Evolutionary conservation across 2,113 vertebrate species (phyloP).

Genomic region (Erpornis zantholeuca): DNA sequence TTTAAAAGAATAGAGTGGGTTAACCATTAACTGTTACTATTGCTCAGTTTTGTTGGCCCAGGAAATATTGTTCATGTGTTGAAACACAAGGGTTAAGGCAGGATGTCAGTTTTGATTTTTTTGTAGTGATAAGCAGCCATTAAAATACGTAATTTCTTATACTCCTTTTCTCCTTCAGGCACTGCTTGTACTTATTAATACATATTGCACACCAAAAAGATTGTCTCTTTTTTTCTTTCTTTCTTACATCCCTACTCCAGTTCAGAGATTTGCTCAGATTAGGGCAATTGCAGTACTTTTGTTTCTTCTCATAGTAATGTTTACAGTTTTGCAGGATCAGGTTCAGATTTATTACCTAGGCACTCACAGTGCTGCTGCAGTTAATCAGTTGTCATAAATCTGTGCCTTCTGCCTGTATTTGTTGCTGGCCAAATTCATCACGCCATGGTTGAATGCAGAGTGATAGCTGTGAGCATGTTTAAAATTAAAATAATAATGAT

Average conservation of each 20-base stretch:
- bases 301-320: neutral
- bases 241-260: neutral
- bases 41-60: conserved; percentile 2
- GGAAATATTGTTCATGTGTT: neutral
- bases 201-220: neutral
- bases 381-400: neutral
- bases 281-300: neutral
- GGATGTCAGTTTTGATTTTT: neutral
- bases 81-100: neutral
- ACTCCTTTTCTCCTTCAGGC: neutral
- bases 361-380: neutral
- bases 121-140: neutral
- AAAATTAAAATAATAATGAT: neutral
- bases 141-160: neutral
- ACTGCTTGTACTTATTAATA: neutral
- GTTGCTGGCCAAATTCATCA: neutral
- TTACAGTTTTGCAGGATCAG: neutral
- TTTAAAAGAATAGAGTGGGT: conserved; percentile 61
- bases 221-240: neutral
- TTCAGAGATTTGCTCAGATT: neutral
- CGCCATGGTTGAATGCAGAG: neutral
- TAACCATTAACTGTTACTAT: conserved; percentile 66
- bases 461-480: neutral
- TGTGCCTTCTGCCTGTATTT: neutral
- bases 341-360: conserved; percentile 6